Base-by-base conservation (phyloP, 2,113 vertebrate species). In the Microtus montanus region DNA sequence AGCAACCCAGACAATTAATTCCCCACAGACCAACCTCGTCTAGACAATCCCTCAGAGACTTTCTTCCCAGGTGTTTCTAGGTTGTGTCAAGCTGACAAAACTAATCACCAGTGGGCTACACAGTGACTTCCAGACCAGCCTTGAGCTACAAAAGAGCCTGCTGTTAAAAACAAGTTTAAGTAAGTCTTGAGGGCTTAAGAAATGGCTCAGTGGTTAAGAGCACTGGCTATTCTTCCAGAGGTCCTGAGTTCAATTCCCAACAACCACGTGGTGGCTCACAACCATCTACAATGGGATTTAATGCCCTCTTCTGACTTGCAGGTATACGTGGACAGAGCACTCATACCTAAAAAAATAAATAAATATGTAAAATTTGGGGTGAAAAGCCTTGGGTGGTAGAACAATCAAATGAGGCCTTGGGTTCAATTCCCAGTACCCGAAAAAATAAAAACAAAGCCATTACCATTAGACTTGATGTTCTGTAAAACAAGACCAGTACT, bases 401-500 rank as follows among this genome's bases (percentile, higher is more conserved):
- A 47, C 28, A 33, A 64, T 19, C 24, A 64, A 47, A 70, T 52
- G 33, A 87, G 20, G 64, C 20, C 19, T n/a, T 87, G 24, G 11
- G 66, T 52, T 52, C 33, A 87, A 87, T 24, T 4, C 44, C 47
- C 47, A 35, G 33, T 26, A n/a, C 41, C 83, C 17, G 17, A 68
- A 64, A 84, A 64, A 33, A 49, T 20, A 35, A 87, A 70, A 74
- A 9, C 26, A 87, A 70, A 74, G 24, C 26, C 63, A 20, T 52
- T 52, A 87, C 41, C 35, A 74, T 80, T 87, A 87, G 89, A 19
- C 15, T 33, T 58, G 7, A 82, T 61, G 28, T 10, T 84, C 41
- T 90, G 44, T 61, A 90, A 93, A 96, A 58, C 58, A 58, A 87
- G n/a, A 85, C 44, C 33, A 95, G 19, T 58, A 19, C 58, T 58